phyloP scores from a whole-genome alignment of 2,797 vertebrate genomes.

The Limnodromus scolopaceus region DNA sequence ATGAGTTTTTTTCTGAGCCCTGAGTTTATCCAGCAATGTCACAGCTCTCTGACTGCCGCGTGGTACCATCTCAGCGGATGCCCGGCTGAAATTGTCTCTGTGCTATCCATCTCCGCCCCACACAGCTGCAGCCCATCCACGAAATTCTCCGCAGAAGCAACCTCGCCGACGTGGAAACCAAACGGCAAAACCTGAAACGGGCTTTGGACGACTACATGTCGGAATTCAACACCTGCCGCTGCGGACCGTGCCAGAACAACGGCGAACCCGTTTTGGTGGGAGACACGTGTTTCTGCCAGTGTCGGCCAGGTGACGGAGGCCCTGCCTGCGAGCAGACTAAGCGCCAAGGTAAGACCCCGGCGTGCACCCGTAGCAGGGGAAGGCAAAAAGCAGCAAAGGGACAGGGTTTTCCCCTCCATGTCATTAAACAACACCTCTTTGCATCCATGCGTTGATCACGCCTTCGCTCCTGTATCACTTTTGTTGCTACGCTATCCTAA shows the following conservation, averaged over 20 bases:
- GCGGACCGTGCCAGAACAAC: slow-evolving; percentile 84
- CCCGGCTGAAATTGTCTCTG: background rate
- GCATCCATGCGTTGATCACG: background rate
- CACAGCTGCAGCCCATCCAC: slow-evolving; percentile 85
- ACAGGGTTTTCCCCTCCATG: accelerated
- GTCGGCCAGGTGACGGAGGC: slow-evolving; percentile 77
- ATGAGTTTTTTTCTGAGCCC: background rate
- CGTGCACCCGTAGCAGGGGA: accelerated
- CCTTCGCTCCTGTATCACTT: accelerated
- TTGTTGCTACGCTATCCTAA: accelerated
- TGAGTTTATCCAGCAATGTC: background rate
- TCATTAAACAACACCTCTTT: background rate
- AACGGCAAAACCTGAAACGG: slow-evolving; percentile 79
- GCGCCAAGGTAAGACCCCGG: background rate
- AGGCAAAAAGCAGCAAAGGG: background rate
- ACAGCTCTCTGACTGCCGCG: background rate
- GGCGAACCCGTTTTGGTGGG: slow-evolving; percentile 81
- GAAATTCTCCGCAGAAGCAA: slow-evolving; percentile 83
- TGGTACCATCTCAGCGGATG: background rate
- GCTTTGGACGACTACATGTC: slow-evolving; percentile 85
- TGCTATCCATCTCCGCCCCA: background rate
- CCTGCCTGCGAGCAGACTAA: slow-evolving; percentile 57
- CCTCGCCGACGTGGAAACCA: slow-evolving; percentile 69
- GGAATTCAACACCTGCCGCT: slow-evolving; percentile 88
- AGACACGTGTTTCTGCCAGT: slow-evolving; percentile 84